Evolutionary conservation across 2,888 invertebrate genomes (phyloP).

Genomic region (Heliconius charithonia): DNA sequence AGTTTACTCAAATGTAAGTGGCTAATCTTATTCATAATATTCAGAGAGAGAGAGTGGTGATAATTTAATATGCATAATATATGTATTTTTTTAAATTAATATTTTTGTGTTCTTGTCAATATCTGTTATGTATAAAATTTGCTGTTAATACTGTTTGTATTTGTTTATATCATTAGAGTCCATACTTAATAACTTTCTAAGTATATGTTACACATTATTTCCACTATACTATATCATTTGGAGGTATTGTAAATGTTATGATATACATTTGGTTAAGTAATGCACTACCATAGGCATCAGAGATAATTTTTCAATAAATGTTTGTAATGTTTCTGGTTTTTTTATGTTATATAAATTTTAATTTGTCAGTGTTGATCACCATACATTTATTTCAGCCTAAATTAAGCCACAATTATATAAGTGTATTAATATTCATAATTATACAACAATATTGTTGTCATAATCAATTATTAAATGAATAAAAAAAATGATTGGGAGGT

Average conservation of each 20-base stretch:
- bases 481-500: slow-evolving; percentile 4
- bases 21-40: not conserved
- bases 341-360: slow-evolving; percentile 14
- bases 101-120: not conserved
- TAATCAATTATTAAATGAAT: slow-evolving; percentile 4
- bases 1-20: slow-evolving; percentile 84
- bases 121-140: not conserved
- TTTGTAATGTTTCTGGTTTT: not conserved
- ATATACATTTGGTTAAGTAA: not conserved
- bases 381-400: slow-evolving; percentile 33
- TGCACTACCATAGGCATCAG: not conserved
- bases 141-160: not conserved
- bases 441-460: too few species aligned
- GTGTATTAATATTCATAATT: not conserved
- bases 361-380: slow-evolving; percentile 32
- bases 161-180: not conserved
- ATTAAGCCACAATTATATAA: too few species aligned
- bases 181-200: not conserved
- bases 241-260: not conserved
- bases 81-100: not conserved
- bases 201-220: not conserved
- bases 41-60: not conserved
- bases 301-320: slow-evolving; percentile 4
- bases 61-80: not conserved
- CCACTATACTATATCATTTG: not conserved